These are phyloP conservation scores for Formica exsecta DNA, from an alignment of 1,140 invertebrate genomes.

Conservation along the genomic window DNA sequence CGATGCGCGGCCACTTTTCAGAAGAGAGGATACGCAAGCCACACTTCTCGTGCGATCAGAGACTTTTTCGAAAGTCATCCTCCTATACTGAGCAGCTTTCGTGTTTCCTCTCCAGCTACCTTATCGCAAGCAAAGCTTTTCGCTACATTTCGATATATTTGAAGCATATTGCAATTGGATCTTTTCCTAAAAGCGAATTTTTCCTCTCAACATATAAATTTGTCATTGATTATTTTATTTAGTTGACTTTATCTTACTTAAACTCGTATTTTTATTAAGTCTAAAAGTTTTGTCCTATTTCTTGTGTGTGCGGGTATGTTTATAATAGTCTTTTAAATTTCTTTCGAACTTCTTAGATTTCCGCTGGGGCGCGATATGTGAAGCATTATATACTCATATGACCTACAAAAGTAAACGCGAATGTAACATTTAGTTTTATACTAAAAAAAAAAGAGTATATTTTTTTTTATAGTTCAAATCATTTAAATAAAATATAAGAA, in stretches of 20 bases:
- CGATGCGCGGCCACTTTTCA: constrained; percentile 66
- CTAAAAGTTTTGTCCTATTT: constrained; percentile 11
- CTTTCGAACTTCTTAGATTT: constrained; percentile 31
- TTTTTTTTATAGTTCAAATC: background rate
- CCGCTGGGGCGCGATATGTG: background rate
- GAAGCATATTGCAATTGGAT: background rate
- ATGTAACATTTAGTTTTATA: background rate
- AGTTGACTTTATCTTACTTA: background rate
- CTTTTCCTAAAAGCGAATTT: background rate
- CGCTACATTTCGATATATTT: too few species aligned
- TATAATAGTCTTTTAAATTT: constrained; percentile 38
- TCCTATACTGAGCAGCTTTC: background rate
- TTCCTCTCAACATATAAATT: background rate
- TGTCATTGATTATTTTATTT: background rate
- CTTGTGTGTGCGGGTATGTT: background rate
- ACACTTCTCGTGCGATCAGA: constrained; percentile 60
- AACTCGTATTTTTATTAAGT: background rate
- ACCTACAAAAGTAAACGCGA: background rate
- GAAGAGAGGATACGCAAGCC: constrained; percentile 45
- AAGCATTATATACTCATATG: background rate
- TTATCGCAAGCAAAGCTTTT: background rate
- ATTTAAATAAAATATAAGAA: background rate
- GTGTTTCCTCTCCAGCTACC: background rate
- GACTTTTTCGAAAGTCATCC: constrained; percentile 37
- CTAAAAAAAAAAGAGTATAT: background rate